Evolutionary conservation across 1,140 invertebrate genomes (phyloP), one percentile per base, ranked within the genome.

Genomic region (Pissodes strobi): DNA sequence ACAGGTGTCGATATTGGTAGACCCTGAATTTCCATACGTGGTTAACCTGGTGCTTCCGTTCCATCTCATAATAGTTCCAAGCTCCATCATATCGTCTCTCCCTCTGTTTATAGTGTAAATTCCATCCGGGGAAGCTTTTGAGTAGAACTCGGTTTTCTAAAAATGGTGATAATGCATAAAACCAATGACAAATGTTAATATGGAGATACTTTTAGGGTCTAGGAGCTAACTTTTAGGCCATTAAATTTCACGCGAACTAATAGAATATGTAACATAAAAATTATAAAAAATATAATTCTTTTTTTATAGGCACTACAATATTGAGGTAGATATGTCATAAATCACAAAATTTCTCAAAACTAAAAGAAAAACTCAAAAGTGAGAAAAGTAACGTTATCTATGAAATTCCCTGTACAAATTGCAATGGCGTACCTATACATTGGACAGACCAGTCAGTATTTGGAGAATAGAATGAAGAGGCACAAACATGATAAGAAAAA

Each of bases 11-110:
- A 75, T 66, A 23, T 63, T 67, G 4, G 23, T 48, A 15, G 69
- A 62, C 12, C 21, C 1, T 18, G 3, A 10, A n/a, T 48, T 62
- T 1, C 66, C 76, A 82, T 83, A 85, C 1, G 66, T 67, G 0
- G 70, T 68, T 39, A 83, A 71, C 0, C 15, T 48, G 0, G 64
- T 72, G 22, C 73, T 70, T 21, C 79, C 78, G 60, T 85, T 80
- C 78, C 81, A 86, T 2, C 79, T 75, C 3, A 82, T 69, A 25
- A 86, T 84, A 63, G 81, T 76, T 2, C 83, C 84, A 2, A 86
- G 74, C 3, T 79, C 72, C 0, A 69, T 60, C 2, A 83, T 66
- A 51, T 84, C 72, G 2, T 80, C 72, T 0, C 65, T 75, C 1
- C 86, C 86, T 5, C 81, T 81, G 2, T 80, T 79, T 61, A 86